Evolutionary conservation across 1,140 invertebrate genomes (phyloP), one percentile per base, ranked within the genome.

Genomic region (Pseudoatta argentina): DNA sequence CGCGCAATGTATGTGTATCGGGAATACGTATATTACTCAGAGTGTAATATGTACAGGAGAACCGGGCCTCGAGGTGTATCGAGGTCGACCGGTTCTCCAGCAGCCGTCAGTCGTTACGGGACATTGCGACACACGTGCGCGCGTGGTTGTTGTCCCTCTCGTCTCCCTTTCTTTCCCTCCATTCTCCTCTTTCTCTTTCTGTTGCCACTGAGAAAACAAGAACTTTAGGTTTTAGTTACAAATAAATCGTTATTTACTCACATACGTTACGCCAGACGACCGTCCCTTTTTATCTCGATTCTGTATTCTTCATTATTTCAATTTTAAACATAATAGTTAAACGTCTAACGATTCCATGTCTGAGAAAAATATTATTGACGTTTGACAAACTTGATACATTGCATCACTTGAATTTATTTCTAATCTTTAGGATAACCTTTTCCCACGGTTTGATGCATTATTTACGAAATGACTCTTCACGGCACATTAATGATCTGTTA

Each of bases 41-140:
- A 53, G 77, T 86, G 64, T 69, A 71, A 44, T 90, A 88, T 73
- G 87, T 89, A 87, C 87, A 89, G 64, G 90, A 86, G 85, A 89
- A 86, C 67, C 88, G 85, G 39, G 66, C 39, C 27, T 71, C 82
- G 92, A 86, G 87, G 92, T 92, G 90, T 93, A 94, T 93, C 93
- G 94, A 94, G 94, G 94, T 94, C 94, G 93, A 94, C 94, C 93
- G 93, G 94, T 94, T 94, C 91, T 94, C 93, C 93, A 93, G 89
- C 94, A 93, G 92, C 93, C 92, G 92, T 92, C 88, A 88, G 88
- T 90, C 92, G 92, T 92, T 94, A 94, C 94, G 92, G 94, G 93
- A 93, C 92, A 94, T 94, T 94, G 93, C 94, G 92, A 94, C 93
- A 94, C 88, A 91, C 88, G 91, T 75, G 88, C 85, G 64, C 87